These are phyloP conservation scores for Prosapia bicincta DNA, from an alignment of 2,888 invertebrate species.

Conservation along the genomic window DNA sequence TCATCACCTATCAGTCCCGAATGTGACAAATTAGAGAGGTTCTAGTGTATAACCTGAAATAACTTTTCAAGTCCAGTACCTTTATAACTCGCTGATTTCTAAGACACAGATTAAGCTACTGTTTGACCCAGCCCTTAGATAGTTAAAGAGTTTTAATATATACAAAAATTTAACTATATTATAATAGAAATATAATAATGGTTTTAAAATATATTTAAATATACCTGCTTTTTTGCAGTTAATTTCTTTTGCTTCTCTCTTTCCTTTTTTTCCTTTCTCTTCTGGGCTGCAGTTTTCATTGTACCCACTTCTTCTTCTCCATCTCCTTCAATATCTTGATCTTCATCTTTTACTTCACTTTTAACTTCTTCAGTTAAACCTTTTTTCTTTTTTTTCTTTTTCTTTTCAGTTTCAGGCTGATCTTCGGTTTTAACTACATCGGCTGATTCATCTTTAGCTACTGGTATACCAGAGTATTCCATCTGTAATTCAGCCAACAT, in stretches of 20 bases:
- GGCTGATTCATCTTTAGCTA: constrained; percentile 36
- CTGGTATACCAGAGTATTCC: constrained; percentile 68
- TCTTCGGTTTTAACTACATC: constrained; percentile 30
- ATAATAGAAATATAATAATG: no score
- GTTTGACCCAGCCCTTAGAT: no score
- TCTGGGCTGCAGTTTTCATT: constrained; percentile 79
- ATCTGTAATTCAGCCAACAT: constrained; percentile 77
- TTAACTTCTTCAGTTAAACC: constrained; percentile 48
- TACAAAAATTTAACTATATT: no score
- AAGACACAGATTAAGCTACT: no score
- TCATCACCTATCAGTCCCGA: no score
- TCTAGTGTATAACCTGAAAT: no score
- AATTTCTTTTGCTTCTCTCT: constrained; percentile 71
- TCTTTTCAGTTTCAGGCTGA: constrained; percentile 32
- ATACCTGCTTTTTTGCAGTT: constrained; percentile 59
- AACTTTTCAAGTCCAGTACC: no score
- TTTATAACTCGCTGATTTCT: no score
- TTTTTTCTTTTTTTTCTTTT: constrained; percentile 42
- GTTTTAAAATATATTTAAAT: no score
- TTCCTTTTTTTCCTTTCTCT: constrained; percentile 87
- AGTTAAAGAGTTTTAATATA: no score
- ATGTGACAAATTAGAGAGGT: no score
- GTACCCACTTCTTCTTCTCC: constrained; percentile 57
- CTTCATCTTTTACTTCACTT: constrained; percentile 47
- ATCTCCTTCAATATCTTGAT: constrained; percentile 54